phyloP scores from a whole-genome alignment of 2,888 invertebrate species.

The Phaonia tiefii region DNA sequence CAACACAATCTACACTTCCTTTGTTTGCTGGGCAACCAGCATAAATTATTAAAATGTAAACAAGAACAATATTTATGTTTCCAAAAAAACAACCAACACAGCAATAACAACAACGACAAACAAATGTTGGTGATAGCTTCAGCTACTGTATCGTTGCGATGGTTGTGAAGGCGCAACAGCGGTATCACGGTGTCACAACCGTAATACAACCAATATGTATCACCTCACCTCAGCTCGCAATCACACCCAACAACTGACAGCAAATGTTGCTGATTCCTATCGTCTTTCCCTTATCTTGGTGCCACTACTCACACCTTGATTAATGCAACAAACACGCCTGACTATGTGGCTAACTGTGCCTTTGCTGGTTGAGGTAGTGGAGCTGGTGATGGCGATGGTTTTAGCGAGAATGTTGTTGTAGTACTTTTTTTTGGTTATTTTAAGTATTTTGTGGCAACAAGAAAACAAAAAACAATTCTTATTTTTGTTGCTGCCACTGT shows the following conservation, averaged over 20 bases:
- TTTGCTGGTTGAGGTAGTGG: neutral
- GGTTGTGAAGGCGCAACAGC: neutral
- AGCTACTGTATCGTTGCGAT: neutral
- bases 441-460: slow-evolving; percentile 33
- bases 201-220: slow-evolving; percentile 24
- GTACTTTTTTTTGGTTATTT: slow-evolving; percentile 16
- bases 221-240: neutral
- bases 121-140: slow-evolving; percentile 10
- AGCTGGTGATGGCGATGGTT: slow-evolving; percentile 6
- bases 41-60: slow-evolving; percentile 32
- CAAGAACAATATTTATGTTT: slow-evolving; percentile 15
- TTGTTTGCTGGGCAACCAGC: slow-evolving; percentile 11
- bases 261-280: slow-evolving; percentile 10
- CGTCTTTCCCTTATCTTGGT: too few relatives aligned
- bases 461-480: too few relatives aligned
- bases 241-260: slow-evolving; percentile 27
- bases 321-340: too few relatives aligned
- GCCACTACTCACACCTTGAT: too few relatives aligned
- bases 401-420: neutral
- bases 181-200: slow-evolving; percentile 19
- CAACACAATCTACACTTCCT: neutral
- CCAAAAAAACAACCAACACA: neutral
- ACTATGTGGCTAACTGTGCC: too few relatives aligned
- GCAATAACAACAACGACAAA: slow-evolving; percentile 9
- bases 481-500: slow-evolving; percentile 20